A percentile compares a stretch with the other conserved stretches of the same genome.
These are phyloP conservation scores for Ceratothoa steindachneri DNA, from an alignment of 2,888 invertebrate species.

Conservation along the genomic window DNA sequence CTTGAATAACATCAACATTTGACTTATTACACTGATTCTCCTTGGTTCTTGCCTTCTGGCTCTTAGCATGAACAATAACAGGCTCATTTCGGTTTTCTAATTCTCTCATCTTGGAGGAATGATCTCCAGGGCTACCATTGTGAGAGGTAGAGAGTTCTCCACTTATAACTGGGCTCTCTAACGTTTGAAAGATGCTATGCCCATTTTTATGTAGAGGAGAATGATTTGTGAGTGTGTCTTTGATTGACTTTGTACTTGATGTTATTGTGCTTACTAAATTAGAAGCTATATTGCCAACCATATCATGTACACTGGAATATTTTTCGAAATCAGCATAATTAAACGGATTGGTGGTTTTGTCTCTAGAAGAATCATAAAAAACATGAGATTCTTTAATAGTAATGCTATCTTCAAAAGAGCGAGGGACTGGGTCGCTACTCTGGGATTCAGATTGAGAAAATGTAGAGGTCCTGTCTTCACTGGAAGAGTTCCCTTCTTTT, in stretches of 20 bases:
- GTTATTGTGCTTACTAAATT: conserved; percentile 29
- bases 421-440: no score
- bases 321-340: conserved; percentile 24
- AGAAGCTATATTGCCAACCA: conserved; percentile 30
- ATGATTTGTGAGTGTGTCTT: conserved; percentile 23
- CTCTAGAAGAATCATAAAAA: neutral
- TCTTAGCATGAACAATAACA: neutral
- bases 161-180: neutral
- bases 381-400: neutral
- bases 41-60: neutral
- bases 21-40: neutral
- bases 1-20: no score
- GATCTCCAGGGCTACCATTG: neutral
- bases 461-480: no score
- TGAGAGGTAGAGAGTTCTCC: neutral
- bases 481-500: no score
- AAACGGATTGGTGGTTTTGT: neutral
- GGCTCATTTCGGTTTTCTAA: neutral
- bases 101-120: neutral
- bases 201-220: conserved; percentile 3
- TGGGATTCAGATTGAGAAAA: no score
- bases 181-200: neutral
- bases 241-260: conserved; percentile 23
- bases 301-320: conserved; percentile 22
- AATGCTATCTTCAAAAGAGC: neutral